A percentile compares a stretch with the other conserved stretches of the same genome.
Conservation (phyloP, 2,113 vertebrate genomes). For the Eptesicus fuscus region DNA sequence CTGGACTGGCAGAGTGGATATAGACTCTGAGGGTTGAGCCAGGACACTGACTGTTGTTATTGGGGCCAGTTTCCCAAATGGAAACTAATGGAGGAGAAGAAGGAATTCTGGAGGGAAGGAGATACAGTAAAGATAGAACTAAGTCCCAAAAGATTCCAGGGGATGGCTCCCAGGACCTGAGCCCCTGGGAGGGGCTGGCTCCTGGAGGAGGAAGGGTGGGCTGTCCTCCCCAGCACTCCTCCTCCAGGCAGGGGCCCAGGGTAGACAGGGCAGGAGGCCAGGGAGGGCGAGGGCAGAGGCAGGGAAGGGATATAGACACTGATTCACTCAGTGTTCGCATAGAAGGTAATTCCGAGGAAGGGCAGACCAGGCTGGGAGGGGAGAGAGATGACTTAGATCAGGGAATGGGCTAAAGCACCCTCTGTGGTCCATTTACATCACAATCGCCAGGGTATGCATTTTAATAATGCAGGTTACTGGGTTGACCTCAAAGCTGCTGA, state of each 20-base stretch:
- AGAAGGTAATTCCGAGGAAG: background rate
- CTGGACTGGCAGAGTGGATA: background rate
- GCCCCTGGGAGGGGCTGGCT: background rate
- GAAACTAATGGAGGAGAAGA: background rate
- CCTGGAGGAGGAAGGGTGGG: background rate
- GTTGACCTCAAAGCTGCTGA: slow-evolving; percentile 32
- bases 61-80: background rate
- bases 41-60: background rate
- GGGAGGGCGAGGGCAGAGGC: background rate
- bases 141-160: background rate
- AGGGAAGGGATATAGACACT: background rate
- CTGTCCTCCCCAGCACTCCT: too few species aligned
- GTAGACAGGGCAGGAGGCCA: background rate
- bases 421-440: slow-evolving; percentile 16
- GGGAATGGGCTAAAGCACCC: background rate
- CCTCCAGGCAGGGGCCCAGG: background rate
- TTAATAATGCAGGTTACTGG: slow-evolving; percentile 22
- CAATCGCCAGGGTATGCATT: background rate
- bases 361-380: background rate
- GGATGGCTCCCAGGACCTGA: background rate
- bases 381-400: background rate
- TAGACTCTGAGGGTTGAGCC: background rate
- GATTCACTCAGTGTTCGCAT: background rate
- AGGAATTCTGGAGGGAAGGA: background rate
- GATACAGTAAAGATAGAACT: background rate